Base-by-base conservation (phyloP, 2,888 invertebrate genomes). In the Conus canariensis region DNA sequence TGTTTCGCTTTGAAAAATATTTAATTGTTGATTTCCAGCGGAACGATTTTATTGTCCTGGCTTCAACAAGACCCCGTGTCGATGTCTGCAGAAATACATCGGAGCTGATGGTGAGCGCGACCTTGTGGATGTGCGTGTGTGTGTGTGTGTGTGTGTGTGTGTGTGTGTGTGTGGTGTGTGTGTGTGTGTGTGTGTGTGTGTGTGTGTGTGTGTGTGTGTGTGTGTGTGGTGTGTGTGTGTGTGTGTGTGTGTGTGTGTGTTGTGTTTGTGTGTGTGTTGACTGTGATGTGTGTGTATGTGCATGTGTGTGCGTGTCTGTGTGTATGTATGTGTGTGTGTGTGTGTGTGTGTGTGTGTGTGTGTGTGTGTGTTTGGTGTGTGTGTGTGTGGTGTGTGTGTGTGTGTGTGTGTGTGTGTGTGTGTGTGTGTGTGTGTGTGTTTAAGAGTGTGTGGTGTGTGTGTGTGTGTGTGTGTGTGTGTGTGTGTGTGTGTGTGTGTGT, bases 61-160 rank as follows among this genome's bases (percentile, higher is more conserved):
- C 16, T 80, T 22, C 77, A 80, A 45, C 30, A 80, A 80, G 77
- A 80, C 77, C 12, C 85, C 60, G 0, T 85, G 85, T 85, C 59
- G n/a, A 59, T 85, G 85, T 85, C 59, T 85, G 85, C 58, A 60
- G 58, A 60, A 59, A 25, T 85, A 58, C 59, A 85, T 85, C 5
- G 58, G 85, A 3, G 85, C 60, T 12, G n/a, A 60, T 2, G 85
- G 77, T 80, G 30, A 9, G 30, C 0, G 77, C 2, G 19, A 0
- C 9, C 9, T 9, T 30, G 77, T 30, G 77, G 30, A 25, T 30
- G 77, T 80, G 77, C 45, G 77, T 80, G 45, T 80, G 77, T 80
- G 77, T 70, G 70, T 70, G 58, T 70, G 56, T 70, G 30, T 59
- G 70, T 19, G 30, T 92, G 60, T 25, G 30, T 85, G 45, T 85